Evolutionary conservation across 1,140 invertebrate species (phyloP), one percentile per base, ranked within the genome.

Genomic region (Theocolax elegans): DNA sequence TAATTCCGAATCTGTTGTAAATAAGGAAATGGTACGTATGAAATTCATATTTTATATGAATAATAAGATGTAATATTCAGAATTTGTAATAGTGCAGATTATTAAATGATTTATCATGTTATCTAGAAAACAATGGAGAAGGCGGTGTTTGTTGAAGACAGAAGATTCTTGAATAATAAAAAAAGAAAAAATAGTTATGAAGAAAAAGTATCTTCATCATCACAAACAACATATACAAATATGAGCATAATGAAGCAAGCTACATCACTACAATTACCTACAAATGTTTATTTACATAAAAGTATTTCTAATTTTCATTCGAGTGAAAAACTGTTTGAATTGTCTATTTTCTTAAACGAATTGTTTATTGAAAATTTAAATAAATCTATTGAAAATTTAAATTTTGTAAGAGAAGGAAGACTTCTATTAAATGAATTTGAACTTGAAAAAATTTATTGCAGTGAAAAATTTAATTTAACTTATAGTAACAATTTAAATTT

Each of bases 311-410:
- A 69, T 10, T 54, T 73, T n/a, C 29, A 54, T 25, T 17, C 0
- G 17, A 29, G 73, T 73, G 1, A 72, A 84, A n/a, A 75, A 79
- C 42, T 73, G 80, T 73, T 72, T 85, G 27, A 83, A 83, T 71
- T 42, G 77, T 17, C 64, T 70, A 9, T n/a, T n/a, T n/a, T n/a
- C n/a, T n/a, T n/a, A n/a, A n/a, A n/a, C n/a, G n/a, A n/a, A n/a
- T n/a, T n/a, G n/a, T n/a, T n/a, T n/a, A n/a, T n/a, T n/a, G n/a
- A n/a, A n/a, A n/a, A n/a, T n/a, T n/a, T 79, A n/a, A n/a, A n/a
- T n/a, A n/a, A n/a, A n/a, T n/a, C n/a, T n/a, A n/a, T n/a, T n/a
- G n/a, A n/a, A n/a, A n/a, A n/a, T n/a, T n/a, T n/a, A n/a, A n/a
- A n/a, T n/a, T n/a, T n/a, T n/a, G n/a, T n/a, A n/a, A n/a, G 76